Percentiles rank a stretch among this genome's conserved stretches.
Conservation (phyloP, 1,140 invertebrate species). For the Stegodyphus dumicola region DNA sequence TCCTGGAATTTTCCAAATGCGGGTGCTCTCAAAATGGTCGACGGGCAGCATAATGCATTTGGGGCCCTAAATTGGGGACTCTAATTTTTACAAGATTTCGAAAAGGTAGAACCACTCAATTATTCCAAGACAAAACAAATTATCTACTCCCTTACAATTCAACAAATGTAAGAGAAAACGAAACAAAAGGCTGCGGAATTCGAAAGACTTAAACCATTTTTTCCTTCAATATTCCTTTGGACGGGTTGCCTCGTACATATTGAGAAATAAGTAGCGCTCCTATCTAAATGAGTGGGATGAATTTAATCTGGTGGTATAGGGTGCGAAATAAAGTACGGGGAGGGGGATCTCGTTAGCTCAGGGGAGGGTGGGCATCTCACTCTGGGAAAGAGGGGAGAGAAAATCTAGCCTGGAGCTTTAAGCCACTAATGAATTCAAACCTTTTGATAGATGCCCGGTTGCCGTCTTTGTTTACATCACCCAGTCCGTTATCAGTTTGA, state of each 20-base stretch:
- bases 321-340: not conserved
- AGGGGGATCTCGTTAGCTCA: slow-evolving; percentile 15
- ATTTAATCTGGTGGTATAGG: slow-evolving; percentile 39
- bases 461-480: slow-evolving; percentile 39
- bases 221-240: too few species aligned
- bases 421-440: slow-evolving; percentile 50
- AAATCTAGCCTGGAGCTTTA: slow-evolving; percentile 1
- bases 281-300: slow-evolving; percentile 41
- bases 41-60: too few species aligned
- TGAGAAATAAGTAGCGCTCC: slow-evolving; percentile 27
- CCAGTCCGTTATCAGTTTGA: slow-evolving; percentile 22
- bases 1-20: too few species aligned
- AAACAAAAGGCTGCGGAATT: too few species aligned
- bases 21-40: too few species aligned
- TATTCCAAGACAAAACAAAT: too few species aligned
- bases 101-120: too few species aligned
- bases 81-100: too few species aligned
- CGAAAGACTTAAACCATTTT: not conserved
- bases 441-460: slow-evolving; percentile 30
- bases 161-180: too few species aligned
- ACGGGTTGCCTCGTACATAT: slow-evolving; percentile 2
- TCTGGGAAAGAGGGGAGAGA: not conserved
- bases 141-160: too few species aligned
- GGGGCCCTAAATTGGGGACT: too few species aligned
- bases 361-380: not conserved